phyloP scores from a whole-genome alignment of 2,888 invertebrate genomes.

The Tachina grossa region DNA sequence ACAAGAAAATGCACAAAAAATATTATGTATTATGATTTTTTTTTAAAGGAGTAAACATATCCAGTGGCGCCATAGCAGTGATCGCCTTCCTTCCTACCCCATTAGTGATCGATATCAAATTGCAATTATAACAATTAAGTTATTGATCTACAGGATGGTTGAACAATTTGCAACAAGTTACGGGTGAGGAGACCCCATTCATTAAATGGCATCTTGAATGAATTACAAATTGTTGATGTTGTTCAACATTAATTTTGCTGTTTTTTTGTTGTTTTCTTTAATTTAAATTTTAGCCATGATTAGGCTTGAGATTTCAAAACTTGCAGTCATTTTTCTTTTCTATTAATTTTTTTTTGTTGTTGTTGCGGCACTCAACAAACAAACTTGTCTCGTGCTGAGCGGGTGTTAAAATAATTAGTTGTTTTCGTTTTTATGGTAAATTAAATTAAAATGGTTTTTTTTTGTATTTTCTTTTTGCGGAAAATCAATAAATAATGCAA shows the following conservation, averaged over 20 bases:
- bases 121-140: conserved; percentile 70
- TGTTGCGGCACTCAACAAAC: conserved; percentile 3
- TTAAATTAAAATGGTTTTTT: conserved; percentile 3
- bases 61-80: conserved; percentile 60
- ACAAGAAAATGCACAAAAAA: neutral
- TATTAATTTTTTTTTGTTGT: neutral
- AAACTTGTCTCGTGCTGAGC: conserved; percentile 63
- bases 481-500: conserved; percentile 14
- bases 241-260: conserved; percentile 37
- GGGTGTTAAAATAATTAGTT: conserved; percentile 65
- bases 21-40: conserved; percentile 8
- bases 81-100: conserved; percentile 47
- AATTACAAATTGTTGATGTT: conserved; percentile 60
- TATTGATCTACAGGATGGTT: conserved; percentile 62
- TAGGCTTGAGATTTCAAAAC: neutral
- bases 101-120: conserved; percentile 65
- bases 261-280: neutral
- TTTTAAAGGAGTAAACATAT: conserved; percentile 47
- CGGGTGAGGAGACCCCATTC: conserved; percentile 25
- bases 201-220: conserved; percentile 57
- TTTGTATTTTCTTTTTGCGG: conserved; percentile 4
- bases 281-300: neutral
- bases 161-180: conserved; percentile 34
- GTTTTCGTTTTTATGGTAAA: conserved; percentile 32
- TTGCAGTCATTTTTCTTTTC: neutral